These are phyloP conservation scores for Cinara cedri DNA, from an alignment of 2,888 invertebrate genomes.

Conservation along the genomic window DNA sequence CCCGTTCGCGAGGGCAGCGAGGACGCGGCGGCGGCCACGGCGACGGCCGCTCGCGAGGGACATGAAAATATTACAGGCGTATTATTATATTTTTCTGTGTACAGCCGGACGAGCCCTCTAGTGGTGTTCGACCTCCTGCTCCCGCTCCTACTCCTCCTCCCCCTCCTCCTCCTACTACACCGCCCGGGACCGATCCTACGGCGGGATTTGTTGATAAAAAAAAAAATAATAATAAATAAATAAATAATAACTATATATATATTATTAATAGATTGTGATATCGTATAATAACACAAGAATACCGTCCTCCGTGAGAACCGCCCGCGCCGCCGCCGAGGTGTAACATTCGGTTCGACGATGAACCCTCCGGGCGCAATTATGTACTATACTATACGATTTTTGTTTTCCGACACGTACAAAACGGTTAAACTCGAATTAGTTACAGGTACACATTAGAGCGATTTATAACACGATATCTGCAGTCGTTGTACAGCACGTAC, in stretches of 20 bases:
- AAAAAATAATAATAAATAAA: no score
- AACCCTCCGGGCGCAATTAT: constrained; percentile 37
- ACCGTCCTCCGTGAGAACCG: constrained; percentile 30
- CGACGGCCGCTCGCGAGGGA: background rate
- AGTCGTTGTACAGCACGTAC: constrained; percentile 7
- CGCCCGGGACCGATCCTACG: background rate
- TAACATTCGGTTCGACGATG: constrained; percentile 34
- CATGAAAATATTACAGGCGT: no score
- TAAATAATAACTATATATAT: constrained; percentile 1
- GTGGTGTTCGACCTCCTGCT: background rate
- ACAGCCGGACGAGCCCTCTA: background rate
- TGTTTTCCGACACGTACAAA: constrained; percentile 46
- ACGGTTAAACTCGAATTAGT: constrained; percentile 32
- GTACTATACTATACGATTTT: background rate
- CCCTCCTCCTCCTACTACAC: background rate
- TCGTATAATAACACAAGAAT: background rate
- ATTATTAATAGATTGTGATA: constrained; percentile 7
- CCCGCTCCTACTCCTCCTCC: no score
- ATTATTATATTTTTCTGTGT: no score
- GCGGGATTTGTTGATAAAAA: constrained; percentile 20
- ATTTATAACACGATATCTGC: background rate
- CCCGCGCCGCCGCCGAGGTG: background rate
- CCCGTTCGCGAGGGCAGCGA: constrained; percentile 19
- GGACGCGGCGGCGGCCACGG: background rate
- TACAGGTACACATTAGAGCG: background rate